A percentile compares a stretch with the other conserved stretches of the same genome.
Conservation (phyloP, 1,140 invertebrate genomes). For the Ericerus pela region DNA sequence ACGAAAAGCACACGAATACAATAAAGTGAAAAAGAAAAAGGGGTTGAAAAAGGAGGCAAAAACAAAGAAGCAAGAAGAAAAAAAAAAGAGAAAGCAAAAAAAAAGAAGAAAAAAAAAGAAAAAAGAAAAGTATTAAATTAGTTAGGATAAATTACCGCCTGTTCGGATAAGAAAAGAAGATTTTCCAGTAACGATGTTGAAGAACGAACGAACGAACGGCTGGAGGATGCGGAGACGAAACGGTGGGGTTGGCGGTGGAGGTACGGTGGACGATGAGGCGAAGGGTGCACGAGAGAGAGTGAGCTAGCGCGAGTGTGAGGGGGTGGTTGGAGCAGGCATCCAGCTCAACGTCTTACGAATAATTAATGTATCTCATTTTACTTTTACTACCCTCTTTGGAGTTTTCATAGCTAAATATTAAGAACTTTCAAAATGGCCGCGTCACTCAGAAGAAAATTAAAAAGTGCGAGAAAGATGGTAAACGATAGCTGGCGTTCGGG, state of each 20-base stretch:
- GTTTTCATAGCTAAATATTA: slow-evolving; percentile 25
- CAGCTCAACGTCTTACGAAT: slow-evolving; percentile 17
- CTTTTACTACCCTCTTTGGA: slow-evolving; percentile 22
- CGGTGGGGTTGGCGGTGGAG: background rate
- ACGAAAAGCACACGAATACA: too few relatives aligned
- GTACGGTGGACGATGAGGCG: background rate
- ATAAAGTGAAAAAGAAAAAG: too few relatives aligned
- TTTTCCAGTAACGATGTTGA: slow-evolving; percentile 1
- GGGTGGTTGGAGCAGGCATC: background rate
- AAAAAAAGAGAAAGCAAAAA: background rate
- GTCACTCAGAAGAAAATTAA: slow-evolving; percentile 23
- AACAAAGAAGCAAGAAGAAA: too few relatives aligned
- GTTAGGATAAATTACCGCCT: slow-evolving; percentile 8
- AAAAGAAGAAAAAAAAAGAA: background rate
- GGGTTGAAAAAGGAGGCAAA: too few relatives aligned
- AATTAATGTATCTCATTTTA: slow-evolving; percentile 27
- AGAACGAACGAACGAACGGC: background rate
- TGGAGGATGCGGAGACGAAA: background rate
- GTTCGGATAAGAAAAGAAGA: slow-evolving; percentile 12
- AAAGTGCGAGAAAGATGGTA: slow-evolving; percentile 20
- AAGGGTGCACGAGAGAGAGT: background rate
- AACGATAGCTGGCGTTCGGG: slow-evolving; percentile 9
- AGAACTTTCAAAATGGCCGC: slow-evolving; percentile 26
- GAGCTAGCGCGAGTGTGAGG: background rate
- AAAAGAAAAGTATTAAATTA: slow-evolving; percentile 9